These are phyloP conservation scores for Elephas maximus DNA, from an alignment of 2,113 vertebrate species.

Conservation along the genomic window DNA sequence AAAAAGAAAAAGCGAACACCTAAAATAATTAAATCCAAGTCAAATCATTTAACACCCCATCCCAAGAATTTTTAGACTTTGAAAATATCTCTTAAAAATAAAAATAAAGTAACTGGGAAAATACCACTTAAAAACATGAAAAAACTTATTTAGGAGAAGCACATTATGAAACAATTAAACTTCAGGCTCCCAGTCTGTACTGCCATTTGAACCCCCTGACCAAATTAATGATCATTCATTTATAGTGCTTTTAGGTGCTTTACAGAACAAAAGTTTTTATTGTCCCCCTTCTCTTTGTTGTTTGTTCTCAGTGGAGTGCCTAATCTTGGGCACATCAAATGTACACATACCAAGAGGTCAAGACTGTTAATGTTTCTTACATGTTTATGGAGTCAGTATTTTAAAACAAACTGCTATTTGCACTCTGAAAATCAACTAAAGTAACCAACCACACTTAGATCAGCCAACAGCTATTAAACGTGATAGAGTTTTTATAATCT, in stretches of 20 bases:
- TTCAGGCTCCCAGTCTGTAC: too few relatives aligned
- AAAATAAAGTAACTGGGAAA: background rate
- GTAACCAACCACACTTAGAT: background rate
- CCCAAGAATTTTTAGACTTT: background rate
- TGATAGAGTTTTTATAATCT: background rate
- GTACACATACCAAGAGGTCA: conserved; percentile 44
- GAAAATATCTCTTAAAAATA: conserved; percentile 16
- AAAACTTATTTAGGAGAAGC: background rate
- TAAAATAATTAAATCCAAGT: background rate
- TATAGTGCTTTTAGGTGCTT: background rate
- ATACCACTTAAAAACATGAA: background rate
- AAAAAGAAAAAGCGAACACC: background rate
- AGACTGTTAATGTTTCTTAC: conserved; percentile 9
- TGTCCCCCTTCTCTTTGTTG: background rate
- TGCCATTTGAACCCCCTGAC: background rate
- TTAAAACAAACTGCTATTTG: conserved; percentile 1
- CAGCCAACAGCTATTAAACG: background rate
- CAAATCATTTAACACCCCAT: background rate
- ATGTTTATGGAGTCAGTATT: background rate
- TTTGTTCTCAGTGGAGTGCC: conserved; percentile 12
- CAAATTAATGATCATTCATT: background rate
- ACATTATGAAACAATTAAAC: background rate
- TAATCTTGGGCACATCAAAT: conserved; percentile 25
- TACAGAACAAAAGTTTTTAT: background rate
- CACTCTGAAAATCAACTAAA: background rate